These are phyloP conservation scores for Mythimna lalbum DNA, from an alignment of 2,888 invertebrate species.

Conservation along the genomic window DNA sequence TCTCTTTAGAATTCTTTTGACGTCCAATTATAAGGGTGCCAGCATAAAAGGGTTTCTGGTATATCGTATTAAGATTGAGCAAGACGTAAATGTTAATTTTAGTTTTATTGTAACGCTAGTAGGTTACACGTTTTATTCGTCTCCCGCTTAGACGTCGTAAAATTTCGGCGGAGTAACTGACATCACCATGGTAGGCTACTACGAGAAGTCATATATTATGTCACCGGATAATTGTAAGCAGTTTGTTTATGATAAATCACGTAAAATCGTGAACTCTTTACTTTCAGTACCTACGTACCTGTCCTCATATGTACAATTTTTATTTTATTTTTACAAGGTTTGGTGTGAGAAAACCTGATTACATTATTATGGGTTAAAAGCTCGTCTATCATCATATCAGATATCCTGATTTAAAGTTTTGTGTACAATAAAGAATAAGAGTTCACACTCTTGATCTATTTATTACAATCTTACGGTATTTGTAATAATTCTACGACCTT, in stretches of 20 bases:
- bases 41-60: constrained; percentile 41
- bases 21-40: constrained; percentile 66
- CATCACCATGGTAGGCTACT: neutral
- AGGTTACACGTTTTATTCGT: constrained; percentile 45
- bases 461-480: too few species aligned
- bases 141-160: constrained; percentile 61
- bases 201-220: neutral
- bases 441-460: too few species aligned
- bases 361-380: too few species aligned
- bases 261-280: too few species aligned
- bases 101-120: constrained; percentile 27
- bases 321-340: too few species aligned
- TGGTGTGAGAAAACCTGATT: too few species aligned
- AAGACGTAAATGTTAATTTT: constrained; percentile 36
- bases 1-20: constrained; percentile 57
- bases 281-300: too few species aligned
- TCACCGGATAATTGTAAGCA: neutral
- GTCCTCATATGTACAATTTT: too few species aligned
- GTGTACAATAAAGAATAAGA: too few species aligned
- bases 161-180: constrained; percentile 35
- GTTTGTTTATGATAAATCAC: neutral
- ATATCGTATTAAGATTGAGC: constrained; percentile 43
- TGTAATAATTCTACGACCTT: too few species aligned
- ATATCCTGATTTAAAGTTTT: too few species aligned
- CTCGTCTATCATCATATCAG: too few species aligned